These are phyloP conservation scores for Oceanites oceanicus DNA, from an alignment of 2,113 vertebrate species.

Conservation along the genomic window DNA sequence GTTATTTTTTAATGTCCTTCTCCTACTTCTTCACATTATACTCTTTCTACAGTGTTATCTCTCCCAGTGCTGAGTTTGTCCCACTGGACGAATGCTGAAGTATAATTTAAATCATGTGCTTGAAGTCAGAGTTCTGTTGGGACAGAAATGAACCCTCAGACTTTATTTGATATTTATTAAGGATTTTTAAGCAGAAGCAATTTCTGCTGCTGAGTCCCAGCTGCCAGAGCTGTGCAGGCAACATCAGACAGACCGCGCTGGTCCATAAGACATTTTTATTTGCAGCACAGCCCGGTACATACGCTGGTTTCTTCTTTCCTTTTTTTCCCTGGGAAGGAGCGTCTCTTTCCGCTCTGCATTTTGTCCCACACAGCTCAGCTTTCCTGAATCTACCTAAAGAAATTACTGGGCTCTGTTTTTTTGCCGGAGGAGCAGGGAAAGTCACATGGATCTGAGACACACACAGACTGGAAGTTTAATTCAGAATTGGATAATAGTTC, in stretches of 20 bases:
- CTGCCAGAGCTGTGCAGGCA: not conserved
- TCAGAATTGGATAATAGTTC: not conserved
- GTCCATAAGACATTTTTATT: not conserved
- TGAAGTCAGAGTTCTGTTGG: not conserved
- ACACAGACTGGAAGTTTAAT: not conserved
- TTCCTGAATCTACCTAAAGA: not conserved
- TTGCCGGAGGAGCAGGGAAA: not conserved
- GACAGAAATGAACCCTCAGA: not conserved
- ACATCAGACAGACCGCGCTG: not conserved
- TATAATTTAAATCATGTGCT: not conserved
- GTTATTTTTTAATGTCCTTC: not conserved
- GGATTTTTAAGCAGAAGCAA: not conserved
- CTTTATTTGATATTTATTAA: not conserved
- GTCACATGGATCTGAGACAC: not conserved
- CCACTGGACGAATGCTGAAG: not conserved
- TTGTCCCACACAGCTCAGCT: not conserved
- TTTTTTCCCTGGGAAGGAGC: not conserved
- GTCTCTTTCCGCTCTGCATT: not conserved
- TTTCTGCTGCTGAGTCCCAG: not conserved
- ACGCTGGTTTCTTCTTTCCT: not conserved
- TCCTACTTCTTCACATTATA: not conserved
- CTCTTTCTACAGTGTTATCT: not conserved
- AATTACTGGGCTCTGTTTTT: not conserved
- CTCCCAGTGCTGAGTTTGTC: not conserved
- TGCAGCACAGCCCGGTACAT: rapidly evolving